Evolutionary conservation across 2,888 invertebrate species (phyloP).

Genomic region (Drosophila basisetae): DNA sequence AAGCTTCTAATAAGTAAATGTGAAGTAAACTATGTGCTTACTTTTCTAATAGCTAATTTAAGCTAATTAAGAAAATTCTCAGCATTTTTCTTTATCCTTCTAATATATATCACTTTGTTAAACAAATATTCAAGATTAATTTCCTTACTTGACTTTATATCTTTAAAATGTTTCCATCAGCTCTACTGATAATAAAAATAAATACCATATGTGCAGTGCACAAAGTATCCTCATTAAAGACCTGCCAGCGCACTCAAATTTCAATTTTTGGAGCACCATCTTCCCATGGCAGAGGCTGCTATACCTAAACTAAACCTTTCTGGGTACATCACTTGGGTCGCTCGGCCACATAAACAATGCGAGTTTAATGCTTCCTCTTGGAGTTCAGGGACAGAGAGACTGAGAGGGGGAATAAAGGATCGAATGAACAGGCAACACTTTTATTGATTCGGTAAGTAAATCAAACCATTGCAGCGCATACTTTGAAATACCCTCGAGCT

Average conservation of each 20-base stretch:
- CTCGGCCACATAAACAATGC: slow-evolving; percentile 65
- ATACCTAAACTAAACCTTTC: slow-evolving; percentile 12
- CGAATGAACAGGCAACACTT: slow-evolving; percentile 38
- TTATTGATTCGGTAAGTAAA: slow-evolving; percentile 71
- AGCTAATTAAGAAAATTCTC: neutral
- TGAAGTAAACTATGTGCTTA: neutral
- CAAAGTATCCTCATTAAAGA: slow-evolving; percentile 35
- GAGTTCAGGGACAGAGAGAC: neutral
- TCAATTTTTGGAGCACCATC: slow-evolving; percentile 42
- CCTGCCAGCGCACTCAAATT: slow-evolving; percentile 53
- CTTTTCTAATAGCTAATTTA: neutral
- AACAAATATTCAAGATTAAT: neutral
- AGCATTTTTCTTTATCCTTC: neutral
- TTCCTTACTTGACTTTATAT: neutral
- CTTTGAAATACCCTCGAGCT: slow-evolving; percentile 59
- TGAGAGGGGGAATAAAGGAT: neutral
- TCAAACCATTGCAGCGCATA: slow-evolving; percentile 61
- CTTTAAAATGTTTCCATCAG: neutral
- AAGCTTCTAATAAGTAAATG: neutral
- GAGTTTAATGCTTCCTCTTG: slow-evolving; percentile 68
- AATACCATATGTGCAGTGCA: slow-evolving; percentile 32
- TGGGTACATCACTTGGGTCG: slow-evolving; percentile 45
- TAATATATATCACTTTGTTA: neutral
- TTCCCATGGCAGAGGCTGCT: slow-evolving; percentile 32
- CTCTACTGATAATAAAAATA: slow-evolving; percentile 4